Evolutionary conservation across 2,113 vertebrate species (phyloP), one percentile per base, ranked within the genome.

Genomic region (Rhadina sibilatrix): DNA sequence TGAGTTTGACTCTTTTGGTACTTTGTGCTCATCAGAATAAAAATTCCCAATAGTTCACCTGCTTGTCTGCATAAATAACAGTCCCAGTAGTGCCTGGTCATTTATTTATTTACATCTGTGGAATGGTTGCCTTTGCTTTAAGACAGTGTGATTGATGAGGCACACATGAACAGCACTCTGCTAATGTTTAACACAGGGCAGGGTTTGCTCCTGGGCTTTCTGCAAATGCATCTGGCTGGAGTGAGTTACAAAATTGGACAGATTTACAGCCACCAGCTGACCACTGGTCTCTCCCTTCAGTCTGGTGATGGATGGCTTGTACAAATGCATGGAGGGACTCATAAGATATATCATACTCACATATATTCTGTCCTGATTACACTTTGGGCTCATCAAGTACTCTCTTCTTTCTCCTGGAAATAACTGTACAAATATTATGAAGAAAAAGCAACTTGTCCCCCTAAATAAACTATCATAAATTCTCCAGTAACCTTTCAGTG

Each of bases 211-310:
- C 61, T 95, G 88, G 46, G 56, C 35, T 84, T 96, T 80, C 68
- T 87, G 49, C 35, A 71, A 89, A 74, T 65, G 31, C 12, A 4
- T 88, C 81, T 94, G 64, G 30, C 49, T n/a, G 14, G 70, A 95
- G 33, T 76, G 79, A 89, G 53, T 61, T 90, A 71, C 30, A 69
- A 15, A 54, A 66, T 2, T 35, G 40, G 76, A 65, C 24, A 79
- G 61, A 89, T 93, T 94, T 84, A 88, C 46, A 95, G 69, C 46
- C 50, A 89, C 56, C 86, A 92, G 89, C 37, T 90, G 83, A 93
- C 49, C 70, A 57, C 47, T 63, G 65, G 23, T 57, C 75, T 82
- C 78, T 88, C 30, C 57, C 20, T 86, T 91, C 80, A 38, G 47
- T 27, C 49, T 78, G 50, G 4, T 87, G 81, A 85, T 72, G 42